phyloP scores from a whole-genome alignment of 1,140 invertebrate genomes.

The Nasonia giraulti region DNA sequence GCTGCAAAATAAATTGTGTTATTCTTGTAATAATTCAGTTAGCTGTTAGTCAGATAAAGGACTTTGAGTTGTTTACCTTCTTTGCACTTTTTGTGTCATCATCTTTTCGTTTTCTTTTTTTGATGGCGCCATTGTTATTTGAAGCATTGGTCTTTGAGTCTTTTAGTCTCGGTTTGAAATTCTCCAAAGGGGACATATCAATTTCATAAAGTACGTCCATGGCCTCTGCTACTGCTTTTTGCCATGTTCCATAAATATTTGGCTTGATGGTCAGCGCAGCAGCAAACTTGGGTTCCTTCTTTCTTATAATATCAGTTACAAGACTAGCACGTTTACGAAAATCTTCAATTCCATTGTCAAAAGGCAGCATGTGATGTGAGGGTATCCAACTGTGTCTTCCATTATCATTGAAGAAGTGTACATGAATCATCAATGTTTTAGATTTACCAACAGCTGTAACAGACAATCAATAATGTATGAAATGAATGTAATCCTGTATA shows the following conservation, averaged over 20 bases:
- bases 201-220: constrained; percentile 51
- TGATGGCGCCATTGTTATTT: constrained; percentile 32
- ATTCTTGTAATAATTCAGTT: constrained; percentile 24
- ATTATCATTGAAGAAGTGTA: constrained; percentile 88
- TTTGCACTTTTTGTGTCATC: constrained; percentile 13
- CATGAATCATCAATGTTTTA: constrained; percentile 77
- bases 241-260: constrained; percentile 75
- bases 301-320: constrained; percentile 56
- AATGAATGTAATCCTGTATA: neutral
- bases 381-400: constrained; percentile 84
- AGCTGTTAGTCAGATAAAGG: neutral
- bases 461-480: neutral
- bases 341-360: constrained; percentile 76
- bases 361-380: constrained; percentile 78
- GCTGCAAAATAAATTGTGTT: constrained; percentile 31
- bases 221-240: constrained; percentile 77
- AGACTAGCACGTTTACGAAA: constrained; percentile 73
- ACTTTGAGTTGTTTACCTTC: constrained; percentile 25
- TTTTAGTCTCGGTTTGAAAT: constrained; percentile 46
- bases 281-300: constrained; percentile 74
- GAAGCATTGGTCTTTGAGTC: constrained; percentile 28
- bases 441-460: constrained; percentile 62
- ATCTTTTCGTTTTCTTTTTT: constrained; percentile 48
- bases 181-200: constrained; percentile 43
- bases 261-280: constrained; percentile 73